Evolutionary conservation across 2,797 vertebrate genomes (phyloP), one percentile per base, ranked within the genome.

Genomic region (Enteromius unitaeniatus): DNA sequence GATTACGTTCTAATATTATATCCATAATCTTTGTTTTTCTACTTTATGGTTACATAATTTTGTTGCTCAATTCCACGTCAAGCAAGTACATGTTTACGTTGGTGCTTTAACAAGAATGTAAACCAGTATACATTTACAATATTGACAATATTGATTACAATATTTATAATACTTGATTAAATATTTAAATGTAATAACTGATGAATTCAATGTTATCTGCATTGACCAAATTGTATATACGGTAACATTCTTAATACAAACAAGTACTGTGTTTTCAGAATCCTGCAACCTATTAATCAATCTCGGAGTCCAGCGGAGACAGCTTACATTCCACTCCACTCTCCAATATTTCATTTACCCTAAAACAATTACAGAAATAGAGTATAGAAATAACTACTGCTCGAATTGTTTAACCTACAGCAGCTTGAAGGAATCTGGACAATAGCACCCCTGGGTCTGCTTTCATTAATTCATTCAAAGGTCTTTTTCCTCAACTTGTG

Each of bases 391-490:
- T 79, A 13, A 67, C 45, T 62, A 47, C 51, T 37, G 55, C 23
- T 73, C 11, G 13, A 34, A n/a, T 28, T 40, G 70, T 75, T 82
- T 73, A 82, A 74, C 79, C 26, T n/a, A 81, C 3, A 58, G 74
- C 23, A 10, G 21, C 37, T 34, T 75, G 42, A 51, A 26, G 80
- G 60, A 64, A 65, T 26, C 15, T 51, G 45, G 42, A 82, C 58
- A 75, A 65, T 65, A 76, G 23, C n/a, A 37, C 45, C 3, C 26
- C 26, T 31, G 26, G 64, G n/a, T 79, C 21, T 40, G 31, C 70
- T 67, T 83, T 77, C 45, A 83, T 83, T 40, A 31, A 76, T 58
- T 42, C 34, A 69, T 83, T 68, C 34, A 31, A 13, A 68, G 15
- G n/a, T 34, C 6, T 67, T 76, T 82, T 75, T 67, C 47, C 47